Percentiles rank a stretch among this genome's conserved stretches.
These are phyloP conservation scores for Callaeas wilsoni DNA, from an alignment of 2,113 vertebrate genomes.

Conservation along the genomic window DNA sequence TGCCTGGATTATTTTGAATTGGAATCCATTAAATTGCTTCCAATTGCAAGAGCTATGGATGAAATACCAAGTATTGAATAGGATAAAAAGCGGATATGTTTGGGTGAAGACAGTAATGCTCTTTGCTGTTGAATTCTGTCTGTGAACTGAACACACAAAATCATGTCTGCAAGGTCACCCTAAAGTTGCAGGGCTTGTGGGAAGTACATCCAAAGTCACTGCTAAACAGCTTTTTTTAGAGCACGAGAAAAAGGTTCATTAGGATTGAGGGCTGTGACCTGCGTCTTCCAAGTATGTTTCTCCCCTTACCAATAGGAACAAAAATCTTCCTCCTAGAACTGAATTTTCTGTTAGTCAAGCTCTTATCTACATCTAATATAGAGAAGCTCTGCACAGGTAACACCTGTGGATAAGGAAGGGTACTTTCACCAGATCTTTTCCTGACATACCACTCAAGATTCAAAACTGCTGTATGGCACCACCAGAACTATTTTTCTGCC, in stretches of 20 bases:
- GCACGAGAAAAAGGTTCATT: rapidly evolving
- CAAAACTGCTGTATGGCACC: not conserved
- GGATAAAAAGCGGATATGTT: not conserved
- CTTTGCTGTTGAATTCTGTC: not conserved
- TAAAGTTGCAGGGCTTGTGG: not conserved
- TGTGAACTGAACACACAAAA: not conserved
- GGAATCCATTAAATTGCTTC: not conserved
- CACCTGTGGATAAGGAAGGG: not conserved
- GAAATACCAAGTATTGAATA: not conserved
- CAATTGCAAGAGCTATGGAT: not conserved
- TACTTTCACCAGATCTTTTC: not conserved
- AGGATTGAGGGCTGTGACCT: not conserved
- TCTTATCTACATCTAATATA: not conserved
- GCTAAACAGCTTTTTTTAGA: not conserved
- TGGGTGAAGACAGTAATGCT: not conserved
- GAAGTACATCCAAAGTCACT: not conserved
- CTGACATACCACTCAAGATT: not conserved
- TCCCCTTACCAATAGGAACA: rapidly evolving
- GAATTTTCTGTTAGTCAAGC: not conserved
- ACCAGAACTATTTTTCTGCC: not conserved
- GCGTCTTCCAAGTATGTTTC: not conserved
- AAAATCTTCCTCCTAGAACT: not conserved
- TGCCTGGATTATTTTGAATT: not conserved
- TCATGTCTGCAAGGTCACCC: not conserved
- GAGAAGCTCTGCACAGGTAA: not conserved